Evolutionary conservation across 35 echinoderm and acorn worm genomes (phyloP), one percentile per base, ranked within the genome.

Genomic region (Patiria miniata): DNA sequence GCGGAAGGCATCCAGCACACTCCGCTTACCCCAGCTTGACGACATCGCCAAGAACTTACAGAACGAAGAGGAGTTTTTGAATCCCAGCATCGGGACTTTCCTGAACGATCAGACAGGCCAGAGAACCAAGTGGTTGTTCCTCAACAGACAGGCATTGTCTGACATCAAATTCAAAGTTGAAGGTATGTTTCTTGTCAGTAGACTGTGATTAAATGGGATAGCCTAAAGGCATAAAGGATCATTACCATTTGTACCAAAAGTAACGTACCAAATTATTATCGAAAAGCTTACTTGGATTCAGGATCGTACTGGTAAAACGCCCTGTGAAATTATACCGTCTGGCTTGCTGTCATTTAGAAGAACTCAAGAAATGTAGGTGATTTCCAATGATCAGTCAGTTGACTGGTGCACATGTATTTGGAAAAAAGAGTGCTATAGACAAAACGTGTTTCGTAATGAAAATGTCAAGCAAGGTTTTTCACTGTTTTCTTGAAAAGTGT

Each of bases 31-130:
- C 6, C 53, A 79, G 50, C 88, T 95, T 1, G 23, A 57, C 39
- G 78, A 91, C n/a, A 55, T 95, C n/a, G 59, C 79, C n/a, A 79
- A 84, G 2, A 95, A 95, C 83, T 39, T 95, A 15, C 76, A 90
- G 37, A 95, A 91, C 61, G 88, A 88, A 53, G 84, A 91, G 39
- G 88, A 95, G 37, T 95, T 95, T 30, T 37, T 95, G 17, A 95
- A 95, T 65, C 93, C 93, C 8, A 95, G 93, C 51, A 95, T 95
- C 51, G 93, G 93, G 14, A 95, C 93, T 6, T 95, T 60, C 78
- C 93, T 95, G 8, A 95, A 91, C 61, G 93, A 95, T 61, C 52
- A 68, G 47, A 95, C 73, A 44, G 88, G 93, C 8, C 55, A 90
- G 54, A 86, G 83, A 53, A 47, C 84, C 23, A 95, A 95, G 54